phyloP scores from a whole-genome alignment of 2,888 invertebrate genomes.

The Gortyna flavago region DNA sequence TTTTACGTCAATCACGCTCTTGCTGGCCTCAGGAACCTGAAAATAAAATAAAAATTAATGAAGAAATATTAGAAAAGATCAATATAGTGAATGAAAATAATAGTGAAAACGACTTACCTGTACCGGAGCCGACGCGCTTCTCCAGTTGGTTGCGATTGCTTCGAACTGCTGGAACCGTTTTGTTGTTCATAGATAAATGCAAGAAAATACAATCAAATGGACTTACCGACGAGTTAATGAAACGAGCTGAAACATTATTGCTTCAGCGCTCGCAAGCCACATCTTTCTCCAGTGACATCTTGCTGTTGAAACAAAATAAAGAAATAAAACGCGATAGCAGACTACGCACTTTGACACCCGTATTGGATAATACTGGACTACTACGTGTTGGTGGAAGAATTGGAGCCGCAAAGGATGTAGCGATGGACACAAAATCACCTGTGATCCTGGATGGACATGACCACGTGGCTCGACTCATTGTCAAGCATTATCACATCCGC shows the following conservation, averaged over 20 bases:
- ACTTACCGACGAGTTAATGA: not conserved
- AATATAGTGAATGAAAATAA: not conserved
- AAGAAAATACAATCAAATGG: not conserved
- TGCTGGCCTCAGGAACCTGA: slow-evolving; percentile 14
- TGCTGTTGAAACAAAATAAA: too few relatives aligned
- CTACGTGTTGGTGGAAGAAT: too few relatives aligned
- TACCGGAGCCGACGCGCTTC: not conserved
- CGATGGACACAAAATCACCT: too few relatives aligned
- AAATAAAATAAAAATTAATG: not conserved
- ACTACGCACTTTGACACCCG: too few relatives aligned
- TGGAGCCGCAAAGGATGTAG: too few relatives aligned
- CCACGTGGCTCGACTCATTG: too few relatives aligned
- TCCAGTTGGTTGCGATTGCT: slow-evolving; percentile 4
- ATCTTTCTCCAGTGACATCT: not conserved
- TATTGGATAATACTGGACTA: too few relatives aligned
- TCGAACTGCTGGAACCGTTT: not conserved
- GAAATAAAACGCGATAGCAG: too few relatives aligned
- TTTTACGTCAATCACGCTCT: not conserved
- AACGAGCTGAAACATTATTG: slow-evolving; percentile 3
- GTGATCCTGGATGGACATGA: too few relatives aligned
- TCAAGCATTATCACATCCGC: too few relatives aligned
- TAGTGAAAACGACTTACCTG: not conserved
- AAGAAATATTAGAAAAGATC: slow-evolving; percentile 3
- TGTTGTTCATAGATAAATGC: slow-evolving; percentile 10
- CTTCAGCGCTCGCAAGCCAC: not conserved